Conservation (phyloP, 2,113 vertebrate species). For the Anas platyrhynchos region DNA sequence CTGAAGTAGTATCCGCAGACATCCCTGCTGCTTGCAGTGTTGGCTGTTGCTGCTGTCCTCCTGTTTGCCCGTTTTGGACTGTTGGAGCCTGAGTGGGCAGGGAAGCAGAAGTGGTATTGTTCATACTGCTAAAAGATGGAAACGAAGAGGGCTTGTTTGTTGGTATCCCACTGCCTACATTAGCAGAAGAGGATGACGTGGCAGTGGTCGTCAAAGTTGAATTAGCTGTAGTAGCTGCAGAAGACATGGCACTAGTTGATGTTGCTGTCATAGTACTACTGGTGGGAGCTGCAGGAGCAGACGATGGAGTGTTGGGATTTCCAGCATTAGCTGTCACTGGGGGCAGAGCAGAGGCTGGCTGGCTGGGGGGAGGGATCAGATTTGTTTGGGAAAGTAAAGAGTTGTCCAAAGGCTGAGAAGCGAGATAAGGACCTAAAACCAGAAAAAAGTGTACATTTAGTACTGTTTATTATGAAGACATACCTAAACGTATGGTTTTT, state of each 20-base stretch:
- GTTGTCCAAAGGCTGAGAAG: constrained; percentile 91
- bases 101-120: constrained; percentile 70
- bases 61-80: constrained; percentile 84
- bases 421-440: constrained; percentile 93
- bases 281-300: constrained; percentile 73
- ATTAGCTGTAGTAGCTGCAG: constrained; percentile 80
- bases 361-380: constrained; percentile 80
- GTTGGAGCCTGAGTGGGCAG: constrained; percentile 77
- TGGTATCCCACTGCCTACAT: constrained; percentile 74
- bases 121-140: constrained; percentile 87
- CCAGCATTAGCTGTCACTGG: constrained; percentile 72
- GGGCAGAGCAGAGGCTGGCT: constrained; percentile 80
- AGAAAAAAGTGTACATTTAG: background rate
- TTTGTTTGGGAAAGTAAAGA: constrained; percentile 91
- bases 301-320: constrained; percentile 77
- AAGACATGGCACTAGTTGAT: constrained; percentile 80
- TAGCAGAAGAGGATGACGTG: constrained; percentile 82
- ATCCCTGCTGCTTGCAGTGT: constrained; percentile 77
- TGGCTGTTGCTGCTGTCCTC: constrained; percentile 81
- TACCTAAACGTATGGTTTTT: background rate
- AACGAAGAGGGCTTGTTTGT: constrained; percentile 88
- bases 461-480: background rate
- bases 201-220: constrained; percentile 75
- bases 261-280: constrained; percentile 75
- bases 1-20: constrained; percentile 82